Base-by-base conservation (phyloP, 2,797 vertebrate genomes). In the Danio kyathit region DNA sequence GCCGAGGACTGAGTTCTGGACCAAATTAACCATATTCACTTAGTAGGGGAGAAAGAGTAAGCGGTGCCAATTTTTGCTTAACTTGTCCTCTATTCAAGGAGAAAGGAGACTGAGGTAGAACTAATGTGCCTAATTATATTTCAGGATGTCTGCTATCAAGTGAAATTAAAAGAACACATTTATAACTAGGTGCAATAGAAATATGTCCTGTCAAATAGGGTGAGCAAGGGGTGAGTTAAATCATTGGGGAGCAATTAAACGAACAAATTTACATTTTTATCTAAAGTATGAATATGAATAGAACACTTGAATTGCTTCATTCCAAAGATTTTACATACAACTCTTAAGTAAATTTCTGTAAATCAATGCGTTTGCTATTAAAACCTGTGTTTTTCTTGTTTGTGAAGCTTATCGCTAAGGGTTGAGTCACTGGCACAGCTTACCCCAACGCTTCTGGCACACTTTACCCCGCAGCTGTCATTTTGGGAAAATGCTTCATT, bases 1-100 rank as follows among this genome's bases (percentile, higher is more conserved):
- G 40, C 56, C 0, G 16, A 73, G 74, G 12, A 21, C 38, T 54
- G 38, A 19, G 69, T 63, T 72, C 63, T 49, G 1, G 19, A 56
- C 76, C 46, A 72, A 72, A 72, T 52, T 63, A 44, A 73, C 59
- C 14, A 41, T 19, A 40, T 63, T 75, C 57, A 75, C 73, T 63
- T 63, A 40, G 57, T 48, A 49, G 59, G 57, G 57, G 73, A 63
- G 59, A 51, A 4, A 1, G 57, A 10, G 21, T 75, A 51, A 63
- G 57, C 57, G 49, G 57, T 41, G 59, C 73, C 59, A 64, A 17
- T 48, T 74, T 73, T 16, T 21, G 44, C 21, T 61, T 52, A 75
- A 75, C 57, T 52, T 49, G 59, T 52, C 73, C 59, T 64, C 29
- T 64, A 29, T 38, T 75, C 73, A 64, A 75, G 59, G 59, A 52